These are phyloP conservation scores for Brachyhypopomus gauderio DNA, from an alignment of 2,113 vertebrate genomes.

Conservation along the genomic window DNA sequence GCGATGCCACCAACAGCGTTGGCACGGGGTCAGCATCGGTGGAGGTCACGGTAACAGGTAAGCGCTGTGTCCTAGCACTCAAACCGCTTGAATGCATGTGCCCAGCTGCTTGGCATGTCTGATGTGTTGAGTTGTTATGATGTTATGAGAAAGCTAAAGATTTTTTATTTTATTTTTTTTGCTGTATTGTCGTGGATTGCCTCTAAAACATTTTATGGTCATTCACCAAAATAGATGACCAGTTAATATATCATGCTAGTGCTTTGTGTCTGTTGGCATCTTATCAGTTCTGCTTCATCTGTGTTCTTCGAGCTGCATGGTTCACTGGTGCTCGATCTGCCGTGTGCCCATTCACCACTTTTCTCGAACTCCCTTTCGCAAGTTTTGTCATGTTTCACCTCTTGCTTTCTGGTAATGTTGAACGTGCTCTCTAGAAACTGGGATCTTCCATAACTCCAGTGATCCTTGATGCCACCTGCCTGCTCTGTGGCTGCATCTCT, in stretches of 20 bases:
- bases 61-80: slow-evolving; percentile 38
- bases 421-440: slow-evolving; percentile 43
- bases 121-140: neutral
- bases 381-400: slow-evolving; percentile 16
- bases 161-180: neutral
- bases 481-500: slow-evolving; percentile 18
- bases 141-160: neutral
- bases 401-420: slow-evolving; percentile 34
- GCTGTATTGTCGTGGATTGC: slow-evolving; percentile 19
- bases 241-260: neutral
- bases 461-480: slow-evolving; percentile 26
- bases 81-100: neutral
- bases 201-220: slow-evolving; percentile 41
- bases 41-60: slow-evolving; percentile 95
- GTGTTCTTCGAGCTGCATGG: slow-evolving; percentile 5
- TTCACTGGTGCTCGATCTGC: slow-evolving; percentile 26
- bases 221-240: neutral
- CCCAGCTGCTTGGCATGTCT: slow-evolving; percentile 6
- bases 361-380: slow-evolving; percentile 11
- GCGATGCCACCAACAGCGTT: slow-evolving; percentile 91
- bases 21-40: slow-evolving; percentile 87
- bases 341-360: neutral
- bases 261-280: neutral
- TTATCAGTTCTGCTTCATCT: neutral
- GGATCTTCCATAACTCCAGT: slow-evolving; percentile 1